Base-by-base conservation (phyloP, 2,888 invertebrate genomes). In the Eucriotettix oculatus region DNA sequence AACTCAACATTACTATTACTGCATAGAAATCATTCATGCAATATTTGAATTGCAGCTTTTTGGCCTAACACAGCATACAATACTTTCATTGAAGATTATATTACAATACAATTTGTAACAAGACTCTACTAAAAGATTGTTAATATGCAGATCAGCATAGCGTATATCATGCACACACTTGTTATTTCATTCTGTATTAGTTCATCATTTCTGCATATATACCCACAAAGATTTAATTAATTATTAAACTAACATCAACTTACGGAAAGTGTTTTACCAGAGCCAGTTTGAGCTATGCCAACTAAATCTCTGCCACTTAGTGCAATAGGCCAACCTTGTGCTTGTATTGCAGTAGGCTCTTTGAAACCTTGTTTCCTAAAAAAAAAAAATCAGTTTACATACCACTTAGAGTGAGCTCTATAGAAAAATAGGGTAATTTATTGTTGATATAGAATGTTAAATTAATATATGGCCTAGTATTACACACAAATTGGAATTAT, bases 261-360 rank as follows among this genome's bases (percentile, higher is more conserved):
- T 67, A 72, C 72, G 0, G 87, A 86, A n/a, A 88, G 76, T 5
- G 89, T 89, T 74, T 89, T 89, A 52, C 89, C 89, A 55, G 87
- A 87, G 9, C 89, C 89, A 17, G 89, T 89, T 64, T 89, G 88
- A 1, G 92, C 91, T 69, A 92, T 90, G 52, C 91, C 91, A 10
- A 92, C 90, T 82, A 92, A 84, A 70, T 92, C 89, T 67, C 82
- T 72, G 11, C 91, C 91, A 71, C 86, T 85, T 65, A 92, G 75
- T 42, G 90, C 86, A 67, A 92, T 86, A 0, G 92, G 91, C 91
- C 90, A 92, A 29, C 91, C 90, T 70, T 90, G 88, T 29, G 88
- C 84, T 74, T 92, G 92, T 69, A 93, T 92, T 1, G 90, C 83
- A 41, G 92, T 92, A 0, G 93, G 93, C 66, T 82, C 79, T 60